Base-by-base conservation (phyloP, 53 echinoderm and acorn worm species). In the Stichopus horrens region DNA sequence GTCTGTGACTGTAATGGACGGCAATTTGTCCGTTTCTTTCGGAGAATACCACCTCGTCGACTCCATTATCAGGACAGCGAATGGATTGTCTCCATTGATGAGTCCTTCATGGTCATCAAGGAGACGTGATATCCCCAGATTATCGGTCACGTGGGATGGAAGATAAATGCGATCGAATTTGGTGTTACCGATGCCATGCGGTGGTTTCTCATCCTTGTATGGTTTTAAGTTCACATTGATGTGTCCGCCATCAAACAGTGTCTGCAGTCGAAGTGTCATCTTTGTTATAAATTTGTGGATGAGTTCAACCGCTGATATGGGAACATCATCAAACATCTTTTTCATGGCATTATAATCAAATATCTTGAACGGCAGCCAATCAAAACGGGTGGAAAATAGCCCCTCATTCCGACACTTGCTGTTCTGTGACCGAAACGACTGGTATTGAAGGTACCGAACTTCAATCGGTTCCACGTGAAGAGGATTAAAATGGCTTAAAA, bases 351-450 rank as follows among this genome's bases (percentile, higher is more conserved):
- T 23, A 59, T 85, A 85, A 52, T 85, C 85, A 52, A 85, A 85
- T 8, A 85, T 67, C 65, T 85, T 85, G 52, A 85, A 85, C 10
- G 85, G 85, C 52, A 85, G 67, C 85, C 85, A 85, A 21, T 85
- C 85, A 52, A 14, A 66, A 21, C 85, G 85, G 23, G 66, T 20
- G 21, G 85, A 65, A 52, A 85, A 85, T 59, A 23, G 66, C 14
- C 21, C 68, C 5, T 85, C 52, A 16, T 23, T 9, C 7, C 5
- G 4, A 37, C 37, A 37, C 1, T 37, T 2, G 37, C 37, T 37
- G 37, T 37, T 37, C 37, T 0, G 37, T 37, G 37, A 37, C 56
- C 4, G 4, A 7, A 22, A 19, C 18, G 56, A 56, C 8, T 16
- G 11, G 37, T 14, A 67, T 60, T 54, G 21, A 7, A 14, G 6